Base-by-base conservation (phyloP, 2,113 vertebrate genomes). In the Lophius piscatorius region DNA sequence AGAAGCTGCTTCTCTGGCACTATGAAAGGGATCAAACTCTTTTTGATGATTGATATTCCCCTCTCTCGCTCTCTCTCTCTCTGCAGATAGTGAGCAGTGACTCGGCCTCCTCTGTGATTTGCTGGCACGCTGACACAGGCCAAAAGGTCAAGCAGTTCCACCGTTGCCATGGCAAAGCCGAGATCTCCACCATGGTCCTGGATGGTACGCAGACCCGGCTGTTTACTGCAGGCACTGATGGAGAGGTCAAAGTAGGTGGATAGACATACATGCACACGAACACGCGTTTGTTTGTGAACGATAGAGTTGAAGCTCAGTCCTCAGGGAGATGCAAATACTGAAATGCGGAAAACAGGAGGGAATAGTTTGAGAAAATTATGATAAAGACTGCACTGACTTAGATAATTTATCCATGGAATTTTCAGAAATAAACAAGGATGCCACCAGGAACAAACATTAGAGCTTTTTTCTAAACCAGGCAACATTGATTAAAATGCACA, bases 81-180 rank as follows among this genome's bases (percentile, higher is more conserved):
- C 33, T 63, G 60, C 75, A 94, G 93, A 91, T 93, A 62, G 92
- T 94, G 56, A 93, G 92, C 80, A 90, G 89, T 22, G 92, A 87
- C 78, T 67, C 70, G 35, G 90, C 76, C 72, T 93, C 94, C 31
- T 72, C 92, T 48, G 86, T 94, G 80, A 90, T 82, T 71, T 92
- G 82, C 85, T 96, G 90, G 93, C 90, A 89, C 76, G 83, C 90
- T 78, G 93, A 92, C 82, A 92, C 87, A 1, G 93, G 95, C 85
- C 93, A 94, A 87, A 93, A 91, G 90, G 92, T 91, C 88, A 93
- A 83, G 69, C 90, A 86, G 51, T 93, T 94, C 74, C 71, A 79
- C n/a, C 58, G 88, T 89, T 95, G 93, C 82, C 94, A 94, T 76
- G 92, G 94, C 45, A 87, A 93, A 12, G 85, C 89, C 6, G 91